phyloP scores from a whole-genome alignment of 1,140 invertebrate genomes.

The Eurytemora carolleeae region DNA sequence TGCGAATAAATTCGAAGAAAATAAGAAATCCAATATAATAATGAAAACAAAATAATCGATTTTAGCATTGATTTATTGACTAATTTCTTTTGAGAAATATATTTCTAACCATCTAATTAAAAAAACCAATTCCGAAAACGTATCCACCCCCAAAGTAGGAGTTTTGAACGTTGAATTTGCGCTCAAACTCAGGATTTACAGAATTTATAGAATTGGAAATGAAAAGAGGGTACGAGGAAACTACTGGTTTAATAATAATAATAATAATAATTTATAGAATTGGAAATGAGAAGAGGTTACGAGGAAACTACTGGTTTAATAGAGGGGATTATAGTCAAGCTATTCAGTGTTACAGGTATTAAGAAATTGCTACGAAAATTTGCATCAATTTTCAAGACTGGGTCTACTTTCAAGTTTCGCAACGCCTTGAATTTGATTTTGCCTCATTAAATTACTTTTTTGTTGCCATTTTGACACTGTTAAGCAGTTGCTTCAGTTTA shows the following conservation, averaged over 20 bases:
- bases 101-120: neutral
- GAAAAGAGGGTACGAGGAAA: too few relatives aligned
- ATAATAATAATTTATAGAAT: neutral
- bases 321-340: neutral
- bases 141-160: neutral
- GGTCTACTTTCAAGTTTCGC: neutral
- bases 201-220: neutral
- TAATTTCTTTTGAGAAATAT: too few relatives aligned
- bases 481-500: too few relatives aligned
- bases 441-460: too few relatives aligned
- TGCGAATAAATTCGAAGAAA: too few relatives aligned
- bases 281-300: neutral
- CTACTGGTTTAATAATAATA: neutral
- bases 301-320: neutral
- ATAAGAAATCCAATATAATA: too few relatives aligned
- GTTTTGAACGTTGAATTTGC: neutral
- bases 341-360: neutral
- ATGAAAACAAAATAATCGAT: too few relatives aligned
- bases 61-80: too few relatives aligned
- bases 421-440: too few relatives aligned
- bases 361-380: neutral
- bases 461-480: too few relatives aligned
- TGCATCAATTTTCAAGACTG: neutral
- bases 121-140: neutral
- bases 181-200: neutral